Evolutionary conservation across 2,113 vertebrate genomes (phyloP), one percentile per base, ranked within the genome.

Genomic region (Pteropus alecto): DNA sequence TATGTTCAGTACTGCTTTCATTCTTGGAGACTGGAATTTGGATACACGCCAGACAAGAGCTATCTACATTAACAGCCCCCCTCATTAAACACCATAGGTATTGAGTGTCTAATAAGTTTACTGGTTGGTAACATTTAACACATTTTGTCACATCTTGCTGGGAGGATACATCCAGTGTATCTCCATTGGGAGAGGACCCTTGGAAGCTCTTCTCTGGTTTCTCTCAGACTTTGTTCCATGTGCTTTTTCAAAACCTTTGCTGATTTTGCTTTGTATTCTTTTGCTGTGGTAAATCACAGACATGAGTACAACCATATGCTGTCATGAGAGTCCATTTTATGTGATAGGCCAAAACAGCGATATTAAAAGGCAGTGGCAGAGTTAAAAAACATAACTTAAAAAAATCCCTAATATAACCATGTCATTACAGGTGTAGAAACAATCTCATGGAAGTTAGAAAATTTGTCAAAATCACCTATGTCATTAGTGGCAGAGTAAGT

Each of bases 181-280:
- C 41, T 81, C 11, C 48, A 16, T 1, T 84, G n/a, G 13, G 35
- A 86, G 73, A 79, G 65, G 26, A 60, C 18, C 33, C 56, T 79
- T 81, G 87, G 15, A 58, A 78, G 28, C 28, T 61, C 15, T 14
- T 48, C 19, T 48, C 24, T 92, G 30, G 33, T 54, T 84, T 83
- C 35, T 33, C 56, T 5, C 26, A 35, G 26, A n/a, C 33, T 84
- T 78, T 41, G 10, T 33, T 41, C 18, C 11, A 7, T 18, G 5
- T 77, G 3, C 41, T 30, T 78, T 90, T 92, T 81, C 48, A 51
- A 77, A 95, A 68, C 30, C n/a, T 87, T 73, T 83, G 38, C 19
- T 51, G 60, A 79, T 85, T 94, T 87, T 95, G 41, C 43, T 91
- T 93, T 92, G 82, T 87, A 28, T 48, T 35, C 60, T 91, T 91